Evolutionary conservation across 64 coral and sea anemone species (phyloP), one percentile per base, ranked within the genome.

Genomic region (Astreopora myriophthalma): DNA sequence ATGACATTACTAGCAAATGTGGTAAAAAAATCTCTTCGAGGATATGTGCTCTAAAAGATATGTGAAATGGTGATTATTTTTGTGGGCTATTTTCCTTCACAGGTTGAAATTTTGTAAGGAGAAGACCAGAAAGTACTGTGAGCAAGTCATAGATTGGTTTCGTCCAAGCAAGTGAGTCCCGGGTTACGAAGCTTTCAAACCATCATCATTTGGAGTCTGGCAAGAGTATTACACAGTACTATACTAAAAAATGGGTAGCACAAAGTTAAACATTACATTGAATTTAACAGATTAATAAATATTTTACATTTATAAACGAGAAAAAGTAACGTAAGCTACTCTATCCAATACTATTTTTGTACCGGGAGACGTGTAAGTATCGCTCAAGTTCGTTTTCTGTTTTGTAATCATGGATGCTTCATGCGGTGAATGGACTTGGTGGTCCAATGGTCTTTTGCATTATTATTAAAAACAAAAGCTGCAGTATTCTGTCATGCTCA

Each of bases 271-370:
- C 61, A 64, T 65, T 14, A 34, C 34, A 83, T 83, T 7, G 65
- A 81, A 83, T 57, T 8, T n/a, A 3, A 83, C 55, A 83, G 57
- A 64, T 64, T 66, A 38, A 39, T 22, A 64, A 63, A 57, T 64
- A 83, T 83, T 64, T 63, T 64, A 38, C 52, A 16, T 64, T 83
- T 83, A 65, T 83, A 37, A 83, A 65, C 79, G 57, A 83, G 44
- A 83, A 64, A 83, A 25, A 64, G 28, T 64, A 63, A 83, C 16
- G 33, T 83, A 64, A 27, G 37, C 20, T 83, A 62, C 19, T 1
- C n/a, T 36, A 82, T 82, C 8, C 37, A 83, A 14, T 11, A 64
- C 24, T 64, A 64, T 64, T 35, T 62, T 76, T 39, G 30, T 83
- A 37, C 22, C 33, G 38, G 6, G 20, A 83, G 7, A 9, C 28